Evolutionary conservation across 2,888 invertebrate genomes (phyloP).

Genomic region (Tachina lurida): DNA sequence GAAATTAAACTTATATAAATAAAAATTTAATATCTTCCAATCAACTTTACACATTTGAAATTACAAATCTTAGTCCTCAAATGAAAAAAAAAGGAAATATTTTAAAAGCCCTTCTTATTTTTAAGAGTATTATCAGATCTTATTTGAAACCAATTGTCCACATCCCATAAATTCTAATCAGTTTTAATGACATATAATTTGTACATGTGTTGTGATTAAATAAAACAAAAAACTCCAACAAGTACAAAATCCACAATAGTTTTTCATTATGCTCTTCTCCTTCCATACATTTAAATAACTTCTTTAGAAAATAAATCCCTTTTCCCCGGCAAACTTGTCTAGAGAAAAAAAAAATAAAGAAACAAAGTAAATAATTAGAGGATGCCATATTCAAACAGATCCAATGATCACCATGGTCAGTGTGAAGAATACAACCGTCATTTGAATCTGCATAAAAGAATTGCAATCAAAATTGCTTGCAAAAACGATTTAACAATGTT

Average conservation of each 20-base stretch:
- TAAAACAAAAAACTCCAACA: background rate
- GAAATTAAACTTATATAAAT: too few species aligned
- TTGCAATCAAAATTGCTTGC: constrained; percentile 58
- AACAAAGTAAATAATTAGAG: background rate
- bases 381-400: constrained; percentile 18
- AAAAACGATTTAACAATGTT: constrained; percentile 38
- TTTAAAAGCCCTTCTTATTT: background rate
- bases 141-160: constrained; percentile 70
- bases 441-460: constrained; percentile 56
- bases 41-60: constrained; percentile 31
- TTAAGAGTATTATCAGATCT: constrained; percentile 61
- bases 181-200: constrained; percentile 71
- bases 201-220: constrained; percentile 68
- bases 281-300: constrained; percentile 53
- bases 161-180: constrained; percentile 72
- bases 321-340: constrained; percentile 42
- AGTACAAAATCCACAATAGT: constrained; percentile 42
- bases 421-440: constrained; percentile 31
- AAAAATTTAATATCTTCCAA: background rate
- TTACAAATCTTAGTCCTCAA: background rate
- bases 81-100: background rate
- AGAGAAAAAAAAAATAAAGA: background rate
- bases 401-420: background rate
- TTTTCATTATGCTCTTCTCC: constrained; percentile 14
- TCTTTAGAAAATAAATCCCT: constrained; percentile 45